Percentiles rank a stretch among this genome's conserved stretches.
These are phyloP conservation scores for Laticauda colubrina DNA, from an alignment of 2,113 vertebrate species.

Conservation along the genomic window DNA sequence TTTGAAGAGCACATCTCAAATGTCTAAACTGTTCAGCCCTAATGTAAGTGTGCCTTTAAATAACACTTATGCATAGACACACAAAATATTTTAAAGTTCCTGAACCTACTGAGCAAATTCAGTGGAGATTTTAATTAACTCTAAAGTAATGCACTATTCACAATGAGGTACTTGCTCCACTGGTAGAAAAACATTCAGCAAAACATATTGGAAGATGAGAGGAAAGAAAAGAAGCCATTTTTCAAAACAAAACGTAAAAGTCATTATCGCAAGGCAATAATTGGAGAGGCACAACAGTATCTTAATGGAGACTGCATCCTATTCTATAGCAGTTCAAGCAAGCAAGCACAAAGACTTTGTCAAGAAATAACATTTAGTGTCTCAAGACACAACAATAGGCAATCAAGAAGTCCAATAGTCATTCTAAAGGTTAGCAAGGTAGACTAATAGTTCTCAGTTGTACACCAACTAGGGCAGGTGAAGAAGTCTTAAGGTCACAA, in stretches of 20 bases:
- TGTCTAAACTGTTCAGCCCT: conserved; percentile 40
- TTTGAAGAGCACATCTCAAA: background rate
- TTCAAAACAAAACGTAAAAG: background rate
- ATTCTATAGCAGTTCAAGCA: background rate
- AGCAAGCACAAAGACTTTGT: background rate
- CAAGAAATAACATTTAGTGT: background rate
- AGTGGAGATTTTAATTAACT: conserved; percentile 55
- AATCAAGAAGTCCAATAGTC: background rate
- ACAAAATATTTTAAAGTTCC: conserved; percentile 42
- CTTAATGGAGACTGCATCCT: conserved; percentile 9
- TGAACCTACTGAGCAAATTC: conserved; percentile 49
- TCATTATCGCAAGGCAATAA: conserved; percentile 34
- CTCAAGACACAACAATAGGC: background rate
- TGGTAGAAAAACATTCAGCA: conserved; percentile 27
- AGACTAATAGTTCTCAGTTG: background rate
- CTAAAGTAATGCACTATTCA: conserved; percentile 44
- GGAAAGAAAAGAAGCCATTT: background rate
- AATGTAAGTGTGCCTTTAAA: conserved; percentile 30
- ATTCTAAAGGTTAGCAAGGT: background rate
- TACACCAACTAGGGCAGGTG: background rate
- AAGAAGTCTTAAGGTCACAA: background rate
- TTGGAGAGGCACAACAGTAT: conserved; percentile 21
- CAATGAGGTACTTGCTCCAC: conserved; percentile 45
- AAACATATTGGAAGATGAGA: conserved; percentile 7
- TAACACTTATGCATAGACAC: background rate